phyloP scores from a whole-genome alignment of 2,797 vertebrate species.

The Falco cherrug region DNA sequence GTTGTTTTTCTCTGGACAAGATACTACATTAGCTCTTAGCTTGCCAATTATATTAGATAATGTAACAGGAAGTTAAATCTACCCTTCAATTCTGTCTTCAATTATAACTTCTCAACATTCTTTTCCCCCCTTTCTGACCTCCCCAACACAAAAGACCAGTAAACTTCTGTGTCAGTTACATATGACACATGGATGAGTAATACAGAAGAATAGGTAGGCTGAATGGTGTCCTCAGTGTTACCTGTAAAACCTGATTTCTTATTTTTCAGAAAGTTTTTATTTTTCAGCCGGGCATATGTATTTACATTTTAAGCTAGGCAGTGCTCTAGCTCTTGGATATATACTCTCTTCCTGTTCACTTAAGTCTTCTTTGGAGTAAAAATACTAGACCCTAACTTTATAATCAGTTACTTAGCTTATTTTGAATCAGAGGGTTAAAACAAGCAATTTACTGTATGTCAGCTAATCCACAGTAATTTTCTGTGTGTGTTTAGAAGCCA shows the following conservation, averaged over 20 bases:
- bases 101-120: constrained; percentile 61
- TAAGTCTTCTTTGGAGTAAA: neutral
- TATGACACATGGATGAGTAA: neutral
- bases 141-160: neutral
- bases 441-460: neutral
- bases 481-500: neutral
- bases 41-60: constrained; percentile 39
- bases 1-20: constrained; percentile 75
- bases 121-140: constrained; percentile 44
- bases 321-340: neutral
- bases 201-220: neutral
- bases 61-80: neutral
- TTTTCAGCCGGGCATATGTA: neutral
- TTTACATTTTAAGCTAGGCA: neutral
- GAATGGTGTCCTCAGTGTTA: neutral
- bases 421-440: neutral
- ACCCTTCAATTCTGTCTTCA: constrained; percentile 4
- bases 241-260: neutral
- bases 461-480: neutral
- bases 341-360: neutral
- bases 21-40: constrained; percentile 58
- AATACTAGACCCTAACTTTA: neutral
- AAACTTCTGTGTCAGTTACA: neutral
- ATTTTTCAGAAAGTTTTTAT: neutral
- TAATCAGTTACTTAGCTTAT: neutral